Conservation (phyloP, 2,888 invertebrate species). For the Chloromyia formosa region DNA sequence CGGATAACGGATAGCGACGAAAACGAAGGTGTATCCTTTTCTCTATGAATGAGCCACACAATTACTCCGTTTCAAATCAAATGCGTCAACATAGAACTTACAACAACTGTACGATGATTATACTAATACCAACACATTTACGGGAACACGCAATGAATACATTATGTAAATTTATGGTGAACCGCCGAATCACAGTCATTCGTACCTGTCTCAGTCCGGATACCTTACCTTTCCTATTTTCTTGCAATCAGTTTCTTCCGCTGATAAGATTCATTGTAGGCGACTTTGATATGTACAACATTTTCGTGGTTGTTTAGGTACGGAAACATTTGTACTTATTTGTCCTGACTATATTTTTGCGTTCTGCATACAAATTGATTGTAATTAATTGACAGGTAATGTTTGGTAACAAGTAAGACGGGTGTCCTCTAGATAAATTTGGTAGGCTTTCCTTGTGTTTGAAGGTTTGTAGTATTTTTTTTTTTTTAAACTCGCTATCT, state of each 20-base stretch:
- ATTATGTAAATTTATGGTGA: conserved; percentile 21
- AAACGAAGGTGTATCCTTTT: too few relatives aligned
- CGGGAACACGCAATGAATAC: conserved; percentile 22
- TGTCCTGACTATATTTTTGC: background rate
- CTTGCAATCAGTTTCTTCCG: conserved; percentile 4
- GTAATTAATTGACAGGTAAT: background rate
- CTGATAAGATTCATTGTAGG: background rate
- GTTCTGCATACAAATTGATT: background rate
- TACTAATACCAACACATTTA: conserved; percentile 14
- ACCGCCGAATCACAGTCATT: background rate
- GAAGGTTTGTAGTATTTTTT: too few relatives aligned
- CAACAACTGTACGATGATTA: too few relatives aligned
- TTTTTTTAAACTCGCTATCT: too few relatives aligned
- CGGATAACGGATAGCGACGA: too few relatives aligned
- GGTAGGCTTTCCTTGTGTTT: too few relatives aligned
- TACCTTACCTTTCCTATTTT: background rate
- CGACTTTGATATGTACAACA: background rate
- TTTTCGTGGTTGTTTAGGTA: background rate
- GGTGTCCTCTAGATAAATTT: too few relatives aligned
- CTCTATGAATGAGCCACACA: too few relatives aligned
- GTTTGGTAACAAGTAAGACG: background rate
- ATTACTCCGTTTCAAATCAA: too few relatives aligned
- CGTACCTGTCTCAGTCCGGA: conserved; percentile 10
- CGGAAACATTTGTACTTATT: conserved; percentile 6
- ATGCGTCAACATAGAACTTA: too few relatives aligned